Percentiles rank a stretch among this genome's conserved stretches.
Evolutionary conservation across 2,888 invertebrate species (phyloP).

Genomic region (Melinaea marsaeus): DNA sequence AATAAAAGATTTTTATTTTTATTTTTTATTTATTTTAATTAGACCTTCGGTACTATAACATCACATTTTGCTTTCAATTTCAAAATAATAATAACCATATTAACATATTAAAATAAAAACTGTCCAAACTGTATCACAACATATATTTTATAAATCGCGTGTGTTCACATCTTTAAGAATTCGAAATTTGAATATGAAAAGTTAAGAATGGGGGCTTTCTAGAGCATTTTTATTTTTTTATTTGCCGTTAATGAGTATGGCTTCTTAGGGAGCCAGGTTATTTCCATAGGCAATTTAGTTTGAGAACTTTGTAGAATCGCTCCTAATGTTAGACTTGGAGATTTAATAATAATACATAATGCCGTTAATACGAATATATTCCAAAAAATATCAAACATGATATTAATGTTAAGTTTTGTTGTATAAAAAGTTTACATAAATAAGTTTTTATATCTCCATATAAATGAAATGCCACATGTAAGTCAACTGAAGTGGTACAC

Average conservation of each 20-base stretch:
- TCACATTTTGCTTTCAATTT: no score
- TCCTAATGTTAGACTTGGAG: slow-evolving; percentile 33
- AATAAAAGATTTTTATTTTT: no score
- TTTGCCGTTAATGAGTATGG: slow-evolving; percentile 54
- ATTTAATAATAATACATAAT: slow-evolving; percentile 21
- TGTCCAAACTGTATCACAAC: no score
- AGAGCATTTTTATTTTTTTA: slow-evolving; percentile 51
- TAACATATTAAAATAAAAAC: no score
- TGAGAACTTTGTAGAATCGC: slow-evolving; percentile 28
- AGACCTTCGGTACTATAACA: no score
- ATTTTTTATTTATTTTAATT: no score
- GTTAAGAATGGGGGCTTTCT: slow-evolving; percentile 63
- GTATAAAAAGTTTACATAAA: neutral
- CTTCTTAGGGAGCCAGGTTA: slow-evolving; percentile 66
- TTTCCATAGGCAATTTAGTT: slow-evolving; percentile 43
- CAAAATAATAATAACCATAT: no score
- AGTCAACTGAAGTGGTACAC: slow-evolving; percentile 8
- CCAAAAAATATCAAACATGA: neutral
- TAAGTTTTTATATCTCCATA: slow-evolving; percentile 1
- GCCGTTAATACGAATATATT: neutral
- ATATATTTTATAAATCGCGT: slow-evolving; percentile 15
- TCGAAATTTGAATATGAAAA: slow-evolving; percentile 69
- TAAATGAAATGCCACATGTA: neutral
- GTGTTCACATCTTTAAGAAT: slow-evolving; percentile 46
- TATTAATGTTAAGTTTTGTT: neutral